Percentiles rank a stretch among this genome's conserved stretches.
Evolutionary conservation across 2,113 vertebrate genomes (phyloP).

Genomic region (Leptocoma aspasia): DNA sequence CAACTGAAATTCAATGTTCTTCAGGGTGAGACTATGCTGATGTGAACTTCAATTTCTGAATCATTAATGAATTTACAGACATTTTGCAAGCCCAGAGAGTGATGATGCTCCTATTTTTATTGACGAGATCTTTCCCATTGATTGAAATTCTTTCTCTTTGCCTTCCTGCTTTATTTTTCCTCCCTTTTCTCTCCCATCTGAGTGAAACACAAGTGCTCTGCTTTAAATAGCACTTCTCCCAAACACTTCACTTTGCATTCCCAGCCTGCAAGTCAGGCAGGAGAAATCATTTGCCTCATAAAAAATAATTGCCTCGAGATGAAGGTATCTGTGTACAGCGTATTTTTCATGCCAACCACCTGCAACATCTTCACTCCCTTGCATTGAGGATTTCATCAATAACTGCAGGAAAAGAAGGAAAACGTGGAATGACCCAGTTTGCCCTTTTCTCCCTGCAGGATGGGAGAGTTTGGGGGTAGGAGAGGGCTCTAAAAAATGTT

Average conservation of each 20-base stretch:
- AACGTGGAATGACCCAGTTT: not conserved
- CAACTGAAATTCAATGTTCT: not conserved
- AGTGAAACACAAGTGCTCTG: not conserved
- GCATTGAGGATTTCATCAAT: not conserved
- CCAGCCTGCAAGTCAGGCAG: conserved; percentile 19
- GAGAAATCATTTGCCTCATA: conserved; percentile 38
- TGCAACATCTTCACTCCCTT: conserved; percentile 9
- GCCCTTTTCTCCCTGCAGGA: not conserved
- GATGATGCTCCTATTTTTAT: not conserved
- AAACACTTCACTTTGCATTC: conserved; percentile 34
- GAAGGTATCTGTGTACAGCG: not conserved
- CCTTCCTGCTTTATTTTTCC: not conserved
- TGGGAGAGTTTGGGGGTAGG: not conserved
- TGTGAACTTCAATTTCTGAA: not conserved
- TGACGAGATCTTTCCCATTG: not conserved
- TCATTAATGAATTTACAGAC: not conserved
- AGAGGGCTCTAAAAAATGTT: not conserved
- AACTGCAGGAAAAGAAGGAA: not conserved
- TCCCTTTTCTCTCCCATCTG: not conserved
- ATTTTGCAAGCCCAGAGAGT: not conserved
- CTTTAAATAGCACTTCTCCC: conserved; percentile 19
- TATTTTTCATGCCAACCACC: not conserved
- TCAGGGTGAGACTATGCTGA: not conserved
- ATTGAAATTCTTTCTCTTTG: not conserved
- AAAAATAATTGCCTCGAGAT: conserved; percentile 19